Evolutionary conservation across 2,797 vertebrate genomes (phyloP).

Genomic region (Chromis chromis): DNA sequence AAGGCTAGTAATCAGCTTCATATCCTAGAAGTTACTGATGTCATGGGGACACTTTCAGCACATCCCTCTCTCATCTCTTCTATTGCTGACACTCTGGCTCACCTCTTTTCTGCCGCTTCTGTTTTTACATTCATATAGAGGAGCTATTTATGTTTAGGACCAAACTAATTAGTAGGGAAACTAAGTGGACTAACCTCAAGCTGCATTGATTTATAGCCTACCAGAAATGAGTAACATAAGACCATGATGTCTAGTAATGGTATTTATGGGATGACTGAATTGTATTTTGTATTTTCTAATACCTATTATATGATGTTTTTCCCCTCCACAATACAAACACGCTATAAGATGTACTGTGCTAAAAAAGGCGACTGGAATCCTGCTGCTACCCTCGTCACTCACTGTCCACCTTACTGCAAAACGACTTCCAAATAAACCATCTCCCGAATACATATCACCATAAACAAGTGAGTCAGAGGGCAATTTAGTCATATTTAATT

Average conservation of each 20-base stretch:
- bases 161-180: background rate
- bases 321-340: constrained; percentile 12
- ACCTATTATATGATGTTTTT: background rate
- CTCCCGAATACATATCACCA: constrained; percentile 2
- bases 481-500: background rate
- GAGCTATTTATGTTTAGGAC: background rate
- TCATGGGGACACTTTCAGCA: constrained; percentile 3
- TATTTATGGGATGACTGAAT: background rate
- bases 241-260: background rate
- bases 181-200: background rate
- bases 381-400: background rate
- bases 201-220: background rate
- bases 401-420: constrained; percentile 3
- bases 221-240: background rate
- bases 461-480: background rate
- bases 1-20: background rate
- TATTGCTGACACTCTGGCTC: background rate
- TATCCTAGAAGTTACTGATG: constrained; percentile 8
- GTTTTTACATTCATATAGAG: constrained; percentile 9
- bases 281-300: background rate
- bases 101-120: constrained; percentile 1
- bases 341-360: background rate
- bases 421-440: background rate
- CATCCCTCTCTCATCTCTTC: background rate
- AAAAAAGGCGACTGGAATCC: background rate